Conservation (phyloP, 2,888 invertebrate species). For the Euzophera pinguis region DNA sequence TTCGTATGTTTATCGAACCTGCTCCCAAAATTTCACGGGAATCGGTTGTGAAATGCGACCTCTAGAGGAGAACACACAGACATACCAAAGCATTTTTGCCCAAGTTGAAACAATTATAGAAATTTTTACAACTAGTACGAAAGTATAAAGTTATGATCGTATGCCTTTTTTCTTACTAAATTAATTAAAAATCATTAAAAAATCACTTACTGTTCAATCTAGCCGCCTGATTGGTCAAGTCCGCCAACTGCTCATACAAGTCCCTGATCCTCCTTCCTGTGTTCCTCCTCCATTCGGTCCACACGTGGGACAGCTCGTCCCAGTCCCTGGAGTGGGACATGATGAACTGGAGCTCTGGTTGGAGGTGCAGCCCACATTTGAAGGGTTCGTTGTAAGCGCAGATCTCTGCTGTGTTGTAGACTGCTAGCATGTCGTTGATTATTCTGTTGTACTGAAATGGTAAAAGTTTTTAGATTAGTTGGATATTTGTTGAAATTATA, state of each 20-base stretch:
- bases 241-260: slow-evolving; percentile 88
- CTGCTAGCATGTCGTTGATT: slow-evolving; percentile 92
- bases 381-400: slow-evolving; percentile 92
- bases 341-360: slow-evolving; percentile 87
- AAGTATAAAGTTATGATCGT: no score
- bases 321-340: slow-evolving; percentile 90
- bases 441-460: slow-evolving; percentile 89
- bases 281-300: slow-evolving; percentile 94
- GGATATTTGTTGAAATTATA: no score
- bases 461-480: neutral
- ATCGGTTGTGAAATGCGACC: no score
- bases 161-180: no score
- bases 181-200: neutral
- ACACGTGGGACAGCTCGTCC: slow-evolving; percentile 92
- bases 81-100: no score
- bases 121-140: no score
- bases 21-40: no score
- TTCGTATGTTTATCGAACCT: no score
- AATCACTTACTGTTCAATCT: slow-evolving; percentile 86
- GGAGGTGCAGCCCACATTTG: slow-evolving; percentile 88
- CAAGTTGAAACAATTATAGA: no score
- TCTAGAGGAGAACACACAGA: no score
- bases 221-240: slow-evolving; percentile 90
- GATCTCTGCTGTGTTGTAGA: slow-evolving; percentile 91
- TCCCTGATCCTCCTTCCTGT: slow-evolving; percentile 90